phyloP scores from a whole-genome alignment of 1,140 invertebrate genomes.

The Andricus grossulariae region DNA sequence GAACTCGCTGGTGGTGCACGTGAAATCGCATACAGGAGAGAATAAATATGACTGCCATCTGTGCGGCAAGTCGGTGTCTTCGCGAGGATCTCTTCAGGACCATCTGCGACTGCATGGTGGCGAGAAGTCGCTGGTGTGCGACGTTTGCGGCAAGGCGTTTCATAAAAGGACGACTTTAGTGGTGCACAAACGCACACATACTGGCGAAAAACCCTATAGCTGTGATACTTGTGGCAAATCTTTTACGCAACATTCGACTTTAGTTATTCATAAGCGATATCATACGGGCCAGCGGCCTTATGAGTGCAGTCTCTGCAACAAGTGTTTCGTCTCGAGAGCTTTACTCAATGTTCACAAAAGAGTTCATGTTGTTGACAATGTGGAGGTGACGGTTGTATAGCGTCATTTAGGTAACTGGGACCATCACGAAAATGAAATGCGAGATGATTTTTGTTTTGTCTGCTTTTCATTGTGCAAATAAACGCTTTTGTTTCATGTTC shows the following conservation, averaged over 20 bases:
- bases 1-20: constrained; percentile 73
- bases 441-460: not conserved
- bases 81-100: constrained; percentile 72
- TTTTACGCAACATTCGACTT: constrained; percentile 84
- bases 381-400: constrained; percentile 27
- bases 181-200: constrained; percentile 82
- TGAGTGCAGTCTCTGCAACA: constrained; percentile 77
- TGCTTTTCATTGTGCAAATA: not conserved
- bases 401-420: not conserved
- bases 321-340: constrained; percentile 74
- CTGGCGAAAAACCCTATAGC: constrained; percentile 84
- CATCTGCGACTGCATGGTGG: constrained; percentile 79
- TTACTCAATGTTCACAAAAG: constrained; percentile 67
- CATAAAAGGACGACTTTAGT: constrained; percentile 80
- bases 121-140: constrained; percentile 78
- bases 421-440: not conserved
- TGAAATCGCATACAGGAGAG: constrained; percentile 81
- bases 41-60: constrained; percentile 85
- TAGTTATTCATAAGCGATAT: constrained; percentile 79
- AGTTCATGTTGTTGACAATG: constrained; percentile 49
- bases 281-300: constrained; percentile 82
- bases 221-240: constrained; percentile 86
- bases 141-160: constrained; percentile 87
- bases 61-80: constrained; percentile 77
- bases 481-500: too few species aligned